Base-by-base conservation (phyloP, 1,140 invertebrate species). In the Dendrolimus kikuchii region DNA sequence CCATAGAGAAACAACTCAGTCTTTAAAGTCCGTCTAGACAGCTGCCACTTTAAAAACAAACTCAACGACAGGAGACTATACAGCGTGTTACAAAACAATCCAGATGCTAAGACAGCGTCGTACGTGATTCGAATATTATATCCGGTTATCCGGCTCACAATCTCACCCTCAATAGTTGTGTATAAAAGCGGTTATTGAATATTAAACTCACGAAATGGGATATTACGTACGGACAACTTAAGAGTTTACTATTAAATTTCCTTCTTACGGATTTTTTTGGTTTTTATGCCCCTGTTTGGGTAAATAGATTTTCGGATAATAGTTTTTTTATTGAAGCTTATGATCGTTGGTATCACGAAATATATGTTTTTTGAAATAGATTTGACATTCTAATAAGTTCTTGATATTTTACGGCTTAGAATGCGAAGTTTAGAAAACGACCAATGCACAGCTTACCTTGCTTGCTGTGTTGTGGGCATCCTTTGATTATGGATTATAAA, bases 61-160 rank as follows among this genome's bases (percentile, higher is more conserved):
- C 66, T 66, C 55, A 49, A 51, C 57, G 51, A 23, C 47, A 47
- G 48, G 61, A 67, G 62, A 64, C 60, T 60, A 50, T 68, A 64
- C 62, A 67, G 60, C 65, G 65, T 66, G 74, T 73, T 77, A 60
- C 68, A 64, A 72, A 77, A 79, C 76, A 78, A 76, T 81, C 76
- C 78, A 77, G 74, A 79, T 77, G 73, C 58, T 74, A 74, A 71
- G 75, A 78, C 74, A 59, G 66, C 54, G 58, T 6, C 47, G 67
- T 48, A 68, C 79, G 79, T 82, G 79, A 69, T 49, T 51, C 4
- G 74, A 73, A 75, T 80, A 37, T 44, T 48, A 60, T 49, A 38
- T 38, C 23, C 51, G 10, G 53, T 47, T 57, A 57, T 54, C 37
- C 38, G 45, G 40, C 44, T 45, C 51, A 46, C 57, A 6, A 59